Conservation (phyloP, 2,888 invertebrate genomes). For the Hartigia nigra region DNA sequence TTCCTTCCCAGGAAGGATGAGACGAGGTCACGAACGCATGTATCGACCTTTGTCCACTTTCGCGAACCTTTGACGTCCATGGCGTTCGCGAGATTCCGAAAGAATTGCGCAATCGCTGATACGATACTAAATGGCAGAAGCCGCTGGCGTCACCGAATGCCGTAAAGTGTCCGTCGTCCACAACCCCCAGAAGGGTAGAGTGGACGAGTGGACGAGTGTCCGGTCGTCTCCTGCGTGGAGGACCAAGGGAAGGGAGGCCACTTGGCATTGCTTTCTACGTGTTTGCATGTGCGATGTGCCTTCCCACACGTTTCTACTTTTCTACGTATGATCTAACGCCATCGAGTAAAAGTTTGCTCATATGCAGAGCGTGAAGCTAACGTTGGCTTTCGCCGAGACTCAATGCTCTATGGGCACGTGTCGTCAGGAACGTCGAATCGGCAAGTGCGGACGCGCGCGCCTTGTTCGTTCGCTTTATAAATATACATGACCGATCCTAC, state of each 20-base stretch:
- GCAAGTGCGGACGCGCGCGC: background rate
- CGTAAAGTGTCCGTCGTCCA: no score
- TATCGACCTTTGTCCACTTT: background rate
- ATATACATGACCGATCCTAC: background rate
- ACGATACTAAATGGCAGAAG: background rate
- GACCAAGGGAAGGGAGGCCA: background rate
- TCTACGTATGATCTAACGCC: background rate
- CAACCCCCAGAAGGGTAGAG: no score
- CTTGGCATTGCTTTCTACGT: background rate
- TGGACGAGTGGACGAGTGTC: no score
- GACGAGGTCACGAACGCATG: background rate
- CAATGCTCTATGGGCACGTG: background rate
- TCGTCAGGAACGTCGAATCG: background rate
- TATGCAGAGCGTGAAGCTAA: conserved; percentile 51
- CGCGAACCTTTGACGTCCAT: background rate
- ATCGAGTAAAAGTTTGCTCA: conserved; percentile 51
- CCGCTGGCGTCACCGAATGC: no score
- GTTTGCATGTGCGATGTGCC: background rate
- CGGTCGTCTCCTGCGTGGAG: no score
- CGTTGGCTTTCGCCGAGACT: conserved; percentile 1
- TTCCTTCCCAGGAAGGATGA: background rate
- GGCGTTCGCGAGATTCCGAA: no score
- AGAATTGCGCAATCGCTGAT: background rate
- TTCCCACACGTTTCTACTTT: background rate
- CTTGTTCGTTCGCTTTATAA: background rate